These are phyloP conservation scores for Burhinus oedicnemus DNA, from an alignment of 2,113 vertebrate species.

Conservation along the genomic window DNA sequence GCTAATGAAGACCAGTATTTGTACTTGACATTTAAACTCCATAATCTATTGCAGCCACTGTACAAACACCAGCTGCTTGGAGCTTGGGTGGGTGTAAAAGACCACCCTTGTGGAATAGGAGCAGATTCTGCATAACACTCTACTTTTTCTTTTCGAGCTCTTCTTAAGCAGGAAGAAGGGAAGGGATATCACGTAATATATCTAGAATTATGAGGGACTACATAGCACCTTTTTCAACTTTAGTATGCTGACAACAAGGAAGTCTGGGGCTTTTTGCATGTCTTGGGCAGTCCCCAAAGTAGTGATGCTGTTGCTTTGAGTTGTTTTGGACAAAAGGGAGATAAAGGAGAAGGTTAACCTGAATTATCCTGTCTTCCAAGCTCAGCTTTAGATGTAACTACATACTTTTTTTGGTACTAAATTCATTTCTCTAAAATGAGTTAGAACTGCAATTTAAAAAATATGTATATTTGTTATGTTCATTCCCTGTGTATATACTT, in stretches of 20 bases:
- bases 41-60: background rate
- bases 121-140: background rate
- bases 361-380: background rate
- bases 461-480: background rate
- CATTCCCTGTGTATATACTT: background rate
- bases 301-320: background rate
- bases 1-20: background rate
- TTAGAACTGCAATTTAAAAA: background rate
- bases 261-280: background rate
- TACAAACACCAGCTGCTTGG: background rate
- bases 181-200: background rate
- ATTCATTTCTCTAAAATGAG: background rate
- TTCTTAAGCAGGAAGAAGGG: background rate
- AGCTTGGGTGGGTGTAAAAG: background rate
- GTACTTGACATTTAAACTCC: background rate
- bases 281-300: background rate
- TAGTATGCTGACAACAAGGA: background rate
- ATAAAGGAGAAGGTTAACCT: background rate
- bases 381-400: background rate
- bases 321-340: background rate
- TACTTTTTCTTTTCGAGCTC: background rate
- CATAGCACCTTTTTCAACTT: background rate
- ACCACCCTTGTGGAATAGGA: background rate
- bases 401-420: background rate
- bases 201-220: background rate